These are phyloP conservation scores for Anadara kagoshimensis DNA, from an alignment of 1,140 invertebrate species.

Conservation along the genomic window DNA sequence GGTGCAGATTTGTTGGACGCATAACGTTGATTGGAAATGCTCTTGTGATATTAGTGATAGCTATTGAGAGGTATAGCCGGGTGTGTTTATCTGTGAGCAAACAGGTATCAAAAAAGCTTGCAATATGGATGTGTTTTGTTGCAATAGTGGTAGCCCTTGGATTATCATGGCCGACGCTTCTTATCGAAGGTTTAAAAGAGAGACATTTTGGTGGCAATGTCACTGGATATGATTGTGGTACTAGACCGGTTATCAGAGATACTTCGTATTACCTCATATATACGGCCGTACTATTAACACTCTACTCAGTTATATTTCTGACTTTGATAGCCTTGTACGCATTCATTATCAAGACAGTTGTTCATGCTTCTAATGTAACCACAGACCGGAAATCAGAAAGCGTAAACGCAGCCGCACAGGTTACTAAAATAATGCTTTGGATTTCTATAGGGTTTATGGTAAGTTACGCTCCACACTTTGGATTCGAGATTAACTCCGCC, in stretches of 20 bases:
- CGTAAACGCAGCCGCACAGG: background rate
- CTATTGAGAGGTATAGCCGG: constrained; percentile 18
- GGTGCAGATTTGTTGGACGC: constrained; percentile 9
- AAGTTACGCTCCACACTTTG: constrained; percentile 21
- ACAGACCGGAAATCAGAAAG: background rate
- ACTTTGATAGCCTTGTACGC: constrained; percentile 1
- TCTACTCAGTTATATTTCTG: background rate
- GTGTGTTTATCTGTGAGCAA: constrained; percentile 19
- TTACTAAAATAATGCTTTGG: constrained; percentile 25
- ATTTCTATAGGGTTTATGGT: constrained; percentile 24
- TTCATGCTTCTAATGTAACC: background rate
- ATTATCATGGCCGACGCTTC: constrained; percentile 20
- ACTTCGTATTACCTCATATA: constrained; percentile 16
- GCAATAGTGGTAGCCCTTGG: constrained; percentile 17
- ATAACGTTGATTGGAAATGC: constrained; percentile 18
- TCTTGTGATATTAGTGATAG: constrained; percentile 20
- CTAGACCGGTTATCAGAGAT: background rate
- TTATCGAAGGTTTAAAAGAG: constrained; percentile 6
- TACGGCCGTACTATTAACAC: background rate
- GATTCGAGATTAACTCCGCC: constrained; percentile 5
- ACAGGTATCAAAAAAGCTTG: background rate
- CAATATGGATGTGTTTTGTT: background rate
- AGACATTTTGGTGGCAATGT: constrained; percentile 1
- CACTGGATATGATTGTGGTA: constrained; percentile 23
- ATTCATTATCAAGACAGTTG: background rate